Base-by-base conservation (phyloP, 1,140 invertebrate genomes). In the Schlechtendalia chinensis region DNA sequence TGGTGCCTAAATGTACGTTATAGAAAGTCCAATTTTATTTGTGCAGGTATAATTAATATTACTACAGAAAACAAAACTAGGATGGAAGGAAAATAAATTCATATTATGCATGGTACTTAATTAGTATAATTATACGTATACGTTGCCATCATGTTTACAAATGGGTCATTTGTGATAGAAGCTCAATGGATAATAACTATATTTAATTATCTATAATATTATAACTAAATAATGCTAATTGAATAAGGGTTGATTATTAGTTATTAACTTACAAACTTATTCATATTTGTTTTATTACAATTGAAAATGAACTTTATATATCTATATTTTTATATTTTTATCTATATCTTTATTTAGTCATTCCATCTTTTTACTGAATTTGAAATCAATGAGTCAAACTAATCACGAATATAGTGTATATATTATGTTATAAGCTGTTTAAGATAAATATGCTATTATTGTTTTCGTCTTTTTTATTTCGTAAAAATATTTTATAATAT, bases 101-200 rank as follows among this genome's bases (percentile, higher is more conserved):
- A n/a, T 65, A 65, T 65, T 65, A 65, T 39, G 32, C 29, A 10
- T 10, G 3, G 27, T 22, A 58, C 17, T 8, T 19, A 4, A n/a
- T 39, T 39, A 8, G 8, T 8, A n/a, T 65, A 32, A 65, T 65
- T 65, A 8, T 65, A 61, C 27, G 17, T 11, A 32, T 8, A 32
- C 59, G 32, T 8, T 61, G 59, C 59, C 59, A 29, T 19, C 17
- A 32, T 63, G 27, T 65, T 39, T 39, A 32, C 17, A 65, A 29
- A 32, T 65, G 27, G 61, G 61, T 65, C 27, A n/a, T 39, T 65
- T 19, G 29, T 65, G 27, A 65, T 65, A 65, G 61, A 63, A 27
- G 59, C 58, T 59, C 29, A 27, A 63, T 63, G 16, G 27, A 27
- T 5, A 24, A 17, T n/a, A n/a, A n/a, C n/a, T n/a, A n/a, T n/a